Percentiles rank a stretch among this genome's conserved stretches.
Evolutionary conservation across 2,797 vertebrate genomes (phyloP).

Genomic region (Sparus aurata): DNA sequence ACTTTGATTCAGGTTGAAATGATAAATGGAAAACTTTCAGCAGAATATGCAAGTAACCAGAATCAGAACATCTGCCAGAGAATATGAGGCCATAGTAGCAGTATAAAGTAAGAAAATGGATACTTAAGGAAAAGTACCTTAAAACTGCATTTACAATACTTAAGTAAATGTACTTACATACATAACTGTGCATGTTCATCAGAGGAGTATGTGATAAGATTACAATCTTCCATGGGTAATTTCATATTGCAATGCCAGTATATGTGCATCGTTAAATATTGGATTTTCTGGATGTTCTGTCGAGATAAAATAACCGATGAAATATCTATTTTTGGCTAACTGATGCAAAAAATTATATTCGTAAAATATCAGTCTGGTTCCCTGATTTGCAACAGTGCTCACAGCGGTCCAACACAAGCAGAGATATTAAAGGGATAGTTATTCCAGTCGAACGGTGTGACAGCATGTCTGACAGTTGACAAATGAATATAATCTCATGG

Average conservation of each 20-base stretch:
- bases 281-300: neutral
- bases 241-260: neutral
- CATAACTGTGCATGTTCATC: neutral
- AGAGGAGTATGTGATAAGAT: neutral
- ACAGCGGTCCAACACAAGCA: neutral
- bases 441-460: neutral
- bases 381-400: neutral
- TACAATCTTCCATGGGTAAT: neutral
- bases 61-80: neutral
- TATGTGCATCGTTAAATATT: neutral
- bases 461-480: neutral
- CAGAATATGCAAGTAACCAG: neutral
- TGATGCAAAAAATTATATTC: neutral
- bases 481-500: neutral
- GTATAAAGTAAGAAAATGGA: too few species aligned
- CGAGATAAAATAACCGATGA: neutral
- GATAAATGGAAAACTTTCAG: neutral
- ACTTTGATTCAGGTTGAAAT: neutral
- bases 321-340: neutral
- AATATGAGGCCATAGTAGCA: neutral
- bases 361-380: neutral
- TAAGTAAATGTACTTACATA: neutral
- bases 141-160: too few species aligned
- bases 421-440: slow-evolving; percentile 6
- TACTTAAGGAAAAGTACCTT: too few species aligned